Evolutionary conservation across 2,797 vertebrate species (phyloP).

Genomic region (Melopsittacus undulatus): DNA sequence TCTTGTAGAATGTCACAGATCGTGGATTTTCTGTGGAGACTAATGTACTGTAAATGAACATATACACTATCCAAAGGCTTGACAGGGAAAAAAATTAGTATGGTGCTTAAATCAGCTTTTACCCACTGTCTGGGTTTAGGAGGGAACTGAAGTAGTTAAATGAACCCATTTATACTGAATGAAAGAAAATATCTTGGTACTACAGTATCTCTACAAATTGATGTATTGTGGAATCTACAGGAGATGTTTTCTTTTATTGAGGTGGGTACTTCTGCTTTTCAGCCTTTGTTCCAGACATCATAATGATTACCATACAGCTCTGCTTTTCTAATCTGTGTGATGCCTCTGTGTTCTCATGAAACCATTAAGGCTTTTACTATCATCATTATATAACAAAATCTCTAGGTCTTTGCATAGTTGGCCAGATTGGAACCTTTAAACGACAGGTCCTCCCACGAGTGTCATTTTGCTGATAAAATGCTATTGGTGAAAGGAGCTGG

Average conservation of each 20-base stretch:
- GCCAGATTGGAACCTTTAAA: neutral
- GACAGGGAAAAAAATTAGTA: neutral
- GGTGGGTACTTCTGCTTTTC: neutral
- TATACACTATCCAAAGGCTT: neutral
- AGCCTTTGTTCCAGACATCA: neutral
- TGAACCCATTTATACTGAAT: neutral
- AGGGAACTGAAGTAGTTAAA: conserved; percentile 1
- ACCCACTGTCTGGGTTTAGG: neutral
- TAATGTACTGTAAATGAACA: neutral
- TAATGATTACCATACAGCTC: neutral
- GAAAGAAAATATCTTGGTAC: neutral
- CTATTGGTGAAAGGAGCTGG: neutral
- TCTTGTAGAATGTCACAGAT: neutral
- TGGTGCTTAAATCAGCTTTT: neutral
- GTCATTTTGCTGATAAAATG: neutral
- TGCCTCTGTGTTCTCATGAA: neutral
- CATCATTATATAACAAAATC: neutral
- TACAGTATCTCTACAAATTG: neutral
- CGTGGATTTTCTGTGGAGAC: neutral
- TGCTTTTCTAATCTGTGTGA: neutral
- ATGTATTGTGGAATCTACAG: neutral
- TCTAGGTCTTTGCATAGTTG: neutral
- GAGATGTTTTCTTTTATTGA: conserved; percentile 36
- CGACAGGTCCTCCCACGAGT: accelerated
- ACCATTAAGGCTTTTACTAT: neutral